Conservation (phyloP, 2,888 invertebrate species). For the Drosophila anomalipes region DNA sequence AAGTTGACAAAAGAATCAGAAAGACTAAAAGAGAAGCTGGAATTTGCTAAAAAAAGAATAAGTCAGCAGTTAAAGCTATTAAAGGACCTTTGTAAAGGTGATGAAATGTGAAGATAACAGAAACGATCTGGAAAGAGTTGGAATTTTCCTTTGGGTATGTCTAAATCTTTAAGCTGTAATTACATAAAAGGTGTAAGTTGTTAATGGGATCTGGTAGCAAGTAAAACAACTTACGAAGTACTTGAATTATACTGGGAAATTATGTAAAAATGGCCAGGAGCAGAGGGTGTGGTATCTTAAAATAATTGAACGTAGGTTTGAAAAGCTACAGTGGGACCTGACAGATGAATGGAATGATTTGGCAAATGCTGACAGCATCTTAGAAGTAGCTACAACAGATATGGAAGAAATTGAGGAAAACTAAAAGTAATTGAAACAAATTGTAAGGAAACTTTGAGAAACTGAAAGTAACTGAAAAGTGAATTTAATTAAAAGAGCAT, state of each 20-base stretch:
- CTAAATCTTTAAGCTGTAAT: no score
- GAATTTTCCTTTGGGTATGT: not conserved
- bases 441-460: not conserved
- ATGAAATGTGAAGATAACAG: not conserved
- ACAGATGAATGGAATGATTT: not conserved
- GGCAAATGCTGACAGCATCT: not conserved
- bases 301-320: no score
- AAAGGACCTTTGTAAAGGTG: not conserved
- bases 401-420: not conserved
- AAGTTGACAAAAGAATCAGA: not conserved
- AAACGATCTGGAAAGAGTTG: not conserved
- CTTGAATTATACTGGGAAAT: not conserved
- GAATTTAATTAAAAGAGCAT: not conserved
- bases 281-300: not conserved
- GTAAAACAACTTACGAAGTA: not conserved
- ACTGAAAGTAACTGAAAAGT: not conserved
- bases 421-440: constrained; percentile 2
- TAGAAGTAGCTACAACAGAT: not conserved
- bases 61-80: not conserved
- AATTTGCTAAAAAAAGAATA: not conserved
- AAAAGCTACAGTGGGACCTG: no score
- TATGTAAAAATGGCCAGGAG: not conserved
- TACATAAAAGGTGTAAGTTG: no score
- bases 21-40: not conserved
- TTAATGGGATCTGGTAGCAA: not conserved